phyloP scores from a whole-genome alignment of 2,888 invertebrate genomes.

The Lasioglossum morio region DNA sequence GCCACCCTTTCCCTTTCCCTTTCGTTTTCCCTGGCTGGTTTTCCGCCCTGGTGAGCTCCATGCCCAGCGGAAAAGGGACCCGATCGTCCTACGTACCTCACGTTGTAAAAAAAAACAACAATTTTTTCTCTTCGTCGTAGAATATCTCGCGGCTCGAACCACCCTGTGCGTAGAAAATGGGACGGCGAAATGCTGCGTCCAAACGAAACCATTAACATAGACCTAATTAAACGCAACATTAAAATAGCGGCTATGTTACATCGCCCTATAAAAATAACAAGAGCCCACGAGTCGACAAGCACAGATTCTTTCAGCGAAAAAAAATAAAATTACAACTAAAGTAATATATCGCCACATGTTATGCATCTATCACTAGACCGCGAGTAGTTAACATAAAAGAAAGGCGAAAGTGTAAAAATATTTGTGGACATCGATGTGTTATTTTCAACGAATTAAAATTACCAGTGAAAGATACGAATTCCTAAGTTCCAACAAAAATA shows the following conservation, averaged over 20 bases:
- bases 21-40: slow-evolving; percentile 50
- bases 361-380: too few species aligned
- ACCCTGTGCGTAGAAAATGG: not conserved
- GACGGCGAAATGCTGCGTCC: not conserved
- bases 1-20: slow-evolving; percentile 71
- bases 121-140: not conserved
- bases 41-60: slow-evolving; percentile 51
- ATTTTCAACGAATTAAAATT: not conserved
- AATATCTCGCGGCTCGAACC: not conserved
- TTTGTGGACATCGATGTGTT: not conserved
- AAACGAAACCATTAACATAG: not conserved
- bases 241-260: not conserved
- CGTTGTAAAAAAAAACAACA: not conserved
- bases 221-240: not conserved
- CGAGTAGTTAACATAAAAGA: too few species aligned
- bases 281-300: too few species aligned
- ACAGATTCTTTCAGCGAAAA: too few species aligned
- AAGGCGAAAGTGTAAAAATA: not conserved
- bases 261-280: too few species aligned
- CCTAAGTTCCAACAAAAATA: not conserved
- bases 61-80: slow-evolving; percentile 33
- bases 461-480: too few species aligned
- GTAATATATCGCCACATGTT: too few species aligned
- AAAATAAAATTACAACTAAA: not conserved
- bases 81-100: not conserved